Conservation (phyloP, 2,797 vertebrate genomes). For the Girardinus metallicus region DNA sequence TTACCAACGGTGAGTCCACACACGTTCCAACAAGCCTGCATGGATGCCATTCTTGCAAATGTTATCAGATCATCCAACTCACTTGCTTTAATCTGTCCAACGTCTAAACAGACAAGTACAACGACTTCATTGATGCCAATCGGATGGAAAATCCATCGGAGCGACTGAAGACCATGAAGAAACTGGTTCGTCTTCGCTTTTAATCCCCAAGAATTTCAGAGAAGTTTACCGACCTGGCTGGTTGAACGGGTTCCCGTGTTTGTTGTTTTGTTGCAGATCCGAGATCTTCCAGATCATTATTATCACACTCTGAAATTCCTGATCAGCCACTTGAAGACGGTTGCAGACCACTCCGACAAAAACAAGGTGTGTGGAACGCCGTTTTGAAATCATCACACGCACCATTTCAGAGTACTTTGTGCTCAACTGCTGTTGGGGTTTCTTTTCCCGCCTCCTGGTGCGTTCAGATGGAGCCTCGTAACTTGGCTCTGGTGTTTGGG, state of each 20-base stretch:
- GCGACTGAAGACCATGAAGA: slow-evolving; percentile 92
- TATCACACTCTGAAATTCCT: slow-evolving; percentile 96
- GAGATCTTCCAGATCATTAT: slow-evolving; percentile 93
- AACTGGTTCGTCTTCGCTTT: slow-evolving; percentile 82
- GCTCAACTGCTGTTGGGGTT: neutral
- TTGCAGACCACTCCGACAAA: slow-evolving; percentile 93
- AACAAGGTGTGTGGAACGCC: slow-evolving; percentile 87
- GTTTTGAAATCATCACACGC: neutral
- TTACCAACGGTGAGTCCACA: slow-evolving; percentile 90
- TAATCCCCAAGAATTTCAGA: neutral
- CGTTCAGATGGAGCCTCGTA: slow-evolving; percentile 94
- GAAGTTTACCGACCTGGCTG: neutral
- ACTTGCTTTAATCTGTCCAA: neutral
- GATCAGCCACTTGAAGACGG: slow-evolving; percentile 92
- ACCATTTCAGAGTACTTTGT: neutral
- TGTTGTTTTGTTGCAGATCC: slow-evolving; percentile 80
- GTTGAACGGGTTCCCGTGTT: slow-evolving; percentile 31
- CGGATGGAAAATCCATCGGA: slow-evolving; percentile 90
- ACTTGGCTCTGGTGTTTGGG: slow-evolving; percentile 96
- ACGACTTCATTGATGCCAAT: slow-evolving; percentile 96
- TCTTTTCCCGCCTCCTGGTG: neutral
- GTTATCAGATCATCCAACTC: neutral
- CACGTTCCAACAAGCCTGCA: slow-evolving; percentile 14
- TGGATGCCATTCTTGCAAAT: neutral
- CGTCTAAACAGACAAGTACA: slow-evolving; percentile 89